Evolutionary conservation across 1,140 invertebrate genomes (phyloP), one percentile per base, ranked within the genome.

Genomic region (Drosophila pseudoobscura): DNA sequence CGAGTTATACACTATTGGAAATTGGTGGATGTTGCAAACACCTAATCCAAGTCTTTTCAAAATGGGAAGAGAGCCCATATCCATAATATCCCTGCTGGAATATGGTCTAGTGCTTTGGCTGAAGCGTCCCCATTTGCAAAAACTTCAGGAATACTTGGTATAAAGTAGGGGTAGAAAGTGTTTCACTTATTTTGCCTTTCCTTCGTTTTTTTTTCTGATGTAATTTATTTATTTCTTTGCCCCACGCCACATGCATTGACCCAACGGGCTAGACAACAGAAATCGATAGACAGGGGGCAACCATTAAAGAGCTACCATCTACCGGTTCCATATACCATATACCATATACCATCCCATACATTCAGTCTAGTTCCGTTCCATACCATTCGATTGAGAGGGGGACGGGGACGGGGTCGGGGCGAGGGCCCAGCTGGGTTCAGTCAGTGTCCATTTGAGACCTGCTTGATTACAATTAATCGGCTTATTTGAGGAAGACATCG

Each of bases 391-490:
- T 41, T 64, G 47, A 47, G 43, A 39, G 22, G n/a, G 24, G 5
- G 39, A 26, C 15, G 35, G 22, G 6, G 43, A 39, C 13, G n/a
- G 24, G 5, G 39, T 26, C 15, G 35, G 22, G 6, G 22, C 9
- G 9, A 22, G 47, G 31, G 26, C 53, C 15, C 54, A 63, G 52
- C 54, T 49, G 53, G 58, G 9, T 49, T 22, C 62, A 52, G 52
- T 51, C 69, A 66, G 50, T 50, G 66, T 75, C 49, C 63, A 55
- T 57, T 52, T 70, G 46, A 47, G 62, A 71, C 65, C 66, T 56
- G 83, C 83, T 88, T 88, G 83, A 88, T 88, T 88, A 88, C 83
- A 88, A 88, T 88, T 88, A 88, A 88, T 88, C 83, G 83, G 83
- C 83, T 88, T 88, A 85, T 82, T 87, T 85, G 68, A 53, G 68